These are phyloP conservation scores for Lepidurus packardi DNA, from an alignment of 1,140 invertebrate genomes.

Conservation along the genomic window DNA sequence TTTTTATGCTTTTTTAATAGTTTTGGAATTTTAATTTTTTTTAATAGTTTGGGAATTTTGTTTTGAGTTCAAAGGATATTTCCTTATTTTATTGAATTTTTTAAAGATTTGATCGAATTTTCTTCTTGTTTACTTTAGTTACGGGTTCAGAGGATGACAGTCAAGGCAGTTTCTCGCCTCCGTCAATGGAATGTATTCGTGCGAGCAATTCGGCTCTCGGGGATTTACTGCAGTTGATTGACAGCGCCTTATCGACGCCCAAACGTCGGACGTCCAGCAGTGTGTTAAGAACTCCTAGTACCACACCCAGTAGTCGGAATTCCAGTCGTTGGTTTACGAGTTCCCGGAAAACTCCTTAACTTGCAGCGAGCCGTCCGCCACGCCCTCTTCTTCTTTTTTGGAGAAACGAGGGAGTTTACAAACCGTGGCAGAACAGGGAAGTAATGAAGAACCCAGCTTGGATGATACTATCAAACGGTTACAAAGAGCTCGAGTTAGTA, in stretches of 20 bases:
- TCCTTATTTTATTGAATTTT: not conserved
- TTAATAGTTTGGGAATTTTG: not conserved
- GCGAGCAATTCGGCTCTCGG: not conserved
- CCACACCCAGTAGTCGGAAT: not conserved
- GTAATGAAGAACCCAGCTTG: not conserved
- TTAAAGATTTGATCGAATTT: not conserved
- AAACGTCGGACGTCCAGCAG: not conserved
- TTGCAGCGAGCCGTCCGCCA: not conserved
- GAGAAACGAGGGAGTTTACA: not conserved
- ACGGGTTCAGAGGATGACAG: not conserved
- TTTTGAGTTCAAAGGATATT: not conserved
- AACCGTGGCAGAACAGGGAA: not conserved
- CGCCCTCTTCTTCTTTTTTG: not conserved
- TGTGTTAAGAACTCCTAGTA: not conserved
- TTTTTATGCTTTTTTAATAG: too few species aligned
- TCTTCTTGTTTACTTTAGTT: not conserved
- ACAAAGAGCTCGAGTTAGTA: not conserved
- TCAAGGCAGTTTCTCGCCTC: not conserved
- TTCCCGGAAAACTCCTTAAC: not conserved
- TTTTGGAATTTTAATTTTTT: not conserved
- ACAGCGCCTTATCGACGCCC: not conserved
- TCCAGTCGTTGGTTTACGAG: not conserved
- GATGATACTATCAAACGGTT: not conserved
- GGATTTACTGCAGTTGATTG: not conserved
- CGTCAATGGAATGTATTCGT: not conserved